These are phyloP conservation scores for Phaedon cochleariae DNA, from an alignment of 2,888 invertebrate genomes.

Conservation along the genomic window DNA sequence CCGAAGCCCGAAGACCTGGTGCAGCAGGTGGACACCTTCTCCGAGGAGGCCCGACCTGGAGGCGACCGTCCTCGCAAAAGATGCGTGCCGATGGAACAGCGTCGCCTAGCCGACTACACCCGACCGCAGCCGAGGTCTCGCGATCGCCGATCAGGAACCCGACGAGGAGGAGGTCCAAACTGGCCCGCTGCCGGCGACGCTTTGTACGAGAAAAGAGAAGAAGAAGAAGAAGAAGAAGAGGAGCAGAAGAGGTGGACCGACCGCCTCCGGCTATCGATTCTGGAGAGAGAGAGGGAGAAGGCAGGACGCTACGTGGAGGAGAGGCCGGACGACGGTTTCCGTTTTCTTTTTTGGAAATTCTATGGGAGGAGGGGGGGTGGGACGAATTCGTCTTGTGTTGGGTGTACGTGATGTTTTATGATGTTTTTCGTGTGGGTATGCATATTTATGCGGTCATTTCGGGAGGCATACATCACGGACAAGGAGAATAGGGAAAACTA, in stretches of 20 bases:
- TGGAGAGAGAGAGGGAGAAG: constrained; percentile 43
- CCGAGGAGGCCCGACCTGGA: constrained; percentile 33
- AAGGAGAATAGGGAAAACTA: neutral
- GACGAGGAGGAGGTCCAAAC: constrained; percentile 60
- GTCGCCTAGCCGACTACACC: too few relatives aligned
- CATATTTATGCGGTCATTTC: constrained; percentile 22
- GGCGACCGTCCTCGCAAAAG: too few relatives aligned
- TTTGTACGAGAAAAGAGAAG: constrained; percentile 61
- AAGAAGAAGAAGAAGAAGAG: constrained; percentile 57
- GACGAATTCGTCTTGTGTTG: constrained; percentile 25
- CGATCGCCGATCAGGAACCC: too few relatives aligned
- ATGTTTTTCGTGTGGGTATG: constrained; percentile 24
- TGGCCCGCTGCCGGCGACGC: constrained; percentile 67
- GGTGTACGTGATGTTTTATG: constrained; percentile 35
- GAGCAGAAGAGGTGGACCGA: constrained; percentile 51
- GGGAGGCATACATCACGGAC: neutral
- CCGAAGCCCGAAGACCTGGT: constrained; percentile 24
- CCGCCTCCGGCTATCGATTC: constrained; percentile 55
- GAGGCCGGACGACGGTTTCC: constrained; percentile 18
- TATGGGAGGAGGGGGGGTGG: constrained; percentile 12
- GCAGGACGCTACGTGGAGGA: constrained; percentile 20
- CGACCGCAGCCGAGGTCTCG: constrained; percentile 53
- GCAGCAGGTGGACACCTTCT: constrained; percentile 28
- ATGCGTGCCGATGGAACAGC: too few relatives aligned
- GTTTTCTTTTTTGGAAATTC: constrained; percentile 21